These are phyloP conservation scores for Sebastes itinus DNA, from an alignment of 2,797 vertebrate species.

Conservation along the genomic window DNA sequence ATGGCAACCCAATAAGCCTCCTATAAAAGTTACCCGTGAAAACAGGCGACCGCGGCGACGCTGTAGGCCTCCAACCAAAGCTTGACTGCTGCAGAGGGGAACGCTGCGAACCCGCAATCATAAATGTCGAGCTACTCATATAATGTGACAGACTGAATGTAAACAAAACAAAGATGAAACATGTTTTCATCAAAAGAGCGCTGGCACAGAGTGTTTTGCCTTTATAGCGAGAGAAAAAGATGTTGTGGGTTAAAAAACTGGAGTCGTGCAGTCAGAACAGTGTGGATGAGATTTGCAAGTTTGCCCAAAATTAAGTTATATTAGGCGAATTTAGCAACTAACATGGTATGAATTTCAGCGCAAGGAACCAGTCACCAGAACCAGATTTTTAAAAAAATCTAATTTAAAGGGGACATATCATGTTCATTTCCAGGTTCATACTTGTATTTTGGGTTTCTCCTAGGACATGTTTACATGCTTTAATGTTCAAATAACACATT, in stretches of 20 bases:
- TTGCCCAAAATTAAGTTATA: not conserved
- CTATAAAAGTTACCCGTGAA: conserved; percentile 33
- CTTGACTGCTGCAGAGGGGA: conserved; percentile 8
- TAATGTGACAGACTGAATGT: conserved; percentile 17
- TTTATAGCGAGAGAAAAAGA: conserved; percentile 8
- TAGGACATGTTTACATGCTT: too few species aligned
- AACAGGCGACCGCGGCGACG: conserved; percentile 7
- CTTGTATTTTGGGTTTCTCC: too few species aligned
- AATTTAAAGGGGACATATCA: too few species aligned
- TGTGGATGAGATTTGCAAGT: not conserved
- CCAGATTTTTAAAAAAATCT: not conserved
- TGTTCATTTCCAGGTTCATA: too few species aligned
- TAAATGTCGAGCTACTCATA: conserved; percentile 40
- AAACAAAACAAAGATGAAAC: conserved; percentile 36
- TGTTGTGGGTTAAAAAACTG: not conserved
- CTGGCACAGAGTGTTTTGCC: not conserved
- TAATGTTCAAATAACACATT: too few species aligned
- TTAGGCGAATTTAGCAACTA: not conserved
- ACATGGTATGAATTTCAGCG: too few species aligned
- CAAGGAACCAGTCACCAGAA: not conserved
- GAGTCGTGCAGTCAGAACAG: not conserved
- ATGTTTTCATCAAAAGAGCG: not conserved
- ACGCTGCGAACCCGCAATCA: conserved; percentile 14
- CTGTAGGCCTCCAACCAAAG: conserved; percentile 23
- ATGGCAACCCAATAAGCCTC: conserved; percentile 37